Conservation (phyloP, 2,888 invertebrate genomes). For the Drosophila birchii region DNA sequence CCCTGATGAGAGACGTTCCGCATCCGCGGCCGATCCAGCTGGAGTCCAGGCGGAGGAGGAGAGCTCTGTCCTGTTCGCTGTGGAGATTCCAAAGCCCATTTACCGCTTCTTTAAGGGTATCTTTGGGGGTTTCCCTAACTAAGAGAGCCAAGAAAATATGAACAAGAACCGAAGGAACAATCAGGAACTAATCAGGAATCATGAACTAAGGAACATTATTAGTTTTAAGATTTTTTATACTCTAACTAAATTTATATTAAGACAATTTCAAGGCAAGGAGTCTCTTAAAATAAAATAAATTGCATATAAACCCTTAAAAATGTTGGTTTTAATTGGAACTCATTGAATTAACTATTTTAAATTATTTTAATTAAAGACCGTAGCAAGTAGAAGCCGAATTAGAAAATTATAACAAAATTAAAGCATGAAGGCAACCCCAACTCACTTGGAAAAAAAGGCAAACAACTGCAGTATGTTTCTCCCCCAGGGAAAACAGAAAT, state of each 20-base stretch:
- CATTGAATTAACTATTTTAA: not conserved
- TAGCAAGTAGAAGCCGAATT: too few relatives aligned
- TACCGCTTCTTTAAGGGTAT: conserved; percentile 69
- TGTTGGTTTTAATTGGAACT: not conserved
- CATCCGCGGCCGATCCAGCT: conserved; percentile 18
- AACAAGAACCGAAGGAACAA: not conserved
- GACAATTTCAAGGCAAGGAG: conserved; percentile 7
- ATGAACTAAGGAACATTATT: conserved; percentile 4
- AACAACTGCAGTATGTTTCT: not conserved
- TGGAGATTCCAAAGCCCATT: conserved; percentile 70
- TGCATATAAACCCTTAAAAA: conserved; percentile 8
- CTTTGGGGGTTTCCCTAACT: conserved; percentile 64
- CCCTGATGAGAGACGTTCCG: conserved; percentile 53
- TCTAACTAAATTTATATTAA: not conserved
- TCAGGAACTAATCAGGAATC: not conserved
- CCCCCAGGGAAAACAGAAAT: not conserved
- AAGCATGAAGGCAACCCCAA: not conserved
- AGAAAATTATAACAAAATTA: not conserved
- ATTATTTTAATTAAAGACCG: not conserved
- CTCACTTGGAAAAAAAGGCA: not conserved
- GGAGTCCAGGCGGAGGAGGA: conserved; percentile 46
- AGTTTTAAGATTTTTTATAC: not conserved
- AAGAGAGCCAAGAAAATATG: not conserved
- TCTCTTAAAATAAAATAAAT: conserved; percentile 8
- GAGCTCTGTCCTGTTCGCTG: conserved; percentile 59